Base-by-base conservation (phyloP, 2,888 invertebrate genomes). In the Meloe dianella region DNA sequence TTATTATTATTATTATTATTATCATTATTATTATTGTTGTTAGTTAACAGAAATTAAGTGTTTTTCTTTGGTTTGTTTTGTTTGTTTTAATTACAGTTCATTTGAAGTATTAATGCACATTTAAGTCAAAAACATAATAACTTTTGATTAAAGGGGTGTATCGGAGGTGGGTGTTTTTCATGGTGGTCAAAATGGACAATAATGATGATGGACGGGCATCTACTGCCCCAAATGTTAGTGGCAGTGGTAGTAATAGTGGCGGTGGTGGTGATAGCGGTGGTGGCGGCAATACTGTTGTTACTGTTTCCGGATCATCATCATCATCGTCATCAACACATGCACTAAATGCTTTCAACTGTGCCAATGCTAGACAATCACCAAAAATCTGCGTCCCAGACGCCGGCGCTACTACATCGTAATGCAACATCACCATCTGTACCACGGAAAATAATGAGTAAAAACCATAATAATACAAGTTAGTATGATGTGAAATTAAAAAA, bases 391-490 rank as follows among this genome's bases (percentile, higher is more conserved):
- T 79, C 75, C 74, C 74, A n/a, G 58, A 69, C 72, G 63, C 68
- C 74, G 64, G 65, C 72, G 63, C 66, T 69, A 66, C 61, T 69
- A 51, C 84, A 86, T 79, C 82, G 85, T 70, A 84, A 85, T 76
- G 85, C 85, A 71, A 83, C 86, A 71, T 81, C 83, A 58, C 82
- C 82, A 54, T 87, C 87, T 72, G 86, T 87, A 73, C 86, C 87
- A 81, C 86, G 87, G 83, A 89, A 88, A 84, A 87, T 89, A 78
- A 87, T 88, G 84, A 88, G 89, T 79, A 86, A 88, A 78, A 89
- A 89, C 81, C 85, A 88, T 83, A 89, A 89, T 85, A 89, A 88
- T 76, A 89, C 88, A 82, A 87, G 89, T 89, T 85, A 87, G 88
- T 87, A 83, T 82, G 83, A 14, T 14, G 14, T 14, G 7, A 2